Evolutionary conservation across 53 echinoderm and acorn worm species (phyloP), one percentile per base, ranked within the genome.

Genomic region (Temnopleurus reevesii): DNA sequence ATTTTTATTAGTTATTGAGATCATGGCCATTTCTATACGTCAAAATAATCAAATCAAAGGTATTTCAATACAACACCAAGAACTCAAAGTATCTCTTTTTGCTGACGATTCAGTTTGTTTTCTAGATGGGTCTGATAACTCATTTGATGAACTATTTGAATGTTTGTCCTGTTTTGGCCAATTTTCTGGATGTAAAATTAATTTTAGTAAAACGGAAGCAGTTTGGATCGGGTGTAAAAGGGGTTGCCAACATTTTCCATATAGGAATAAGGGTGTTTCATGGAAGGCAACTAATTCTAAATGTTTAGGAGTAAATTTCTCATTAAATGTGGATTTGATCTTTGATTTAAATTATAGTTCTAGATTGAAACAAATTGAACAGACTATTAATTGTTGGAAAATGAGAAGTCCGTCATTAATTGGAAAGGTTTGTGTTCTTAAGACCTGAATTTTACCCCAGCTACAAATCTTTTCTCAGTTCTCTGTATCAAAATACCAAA

Each of bases 371-470:
- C 15, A 24, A 59, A 59, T 59, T 12, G 23, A 12, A 21, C 60
- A 59, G 23, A 59, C 60, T 59, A 18, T 59, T 5, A 59, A n/a
- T n/a, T 59, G 60, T 59, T 59, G 60, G 60, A 12, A 21, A 59
- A 59, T 59, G 60, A 59, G 60, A 59, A 59, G 60, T n/a, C 60
- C 23, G 6, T 59, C 60, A 19, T 59, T 59, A 59, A 59, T 59
- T 59, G 60, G 60, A 19, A 59, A 59, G 23, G 23, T 59, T 18
- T 59, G 60, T 59, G 60, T 59, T 9, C 12, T 59, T 59, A 59
- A 59, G 23, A 6, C 60, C 12, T 24, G 12, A 19, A 24, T 21
- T 12, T n/a, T n/a, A 12, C 15, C 60, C 23, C 60, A 59, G 23
- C 24, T 59, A 9, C 23, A 6, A 12, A 59, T 59, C 6, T 59